Conservation (phyloP, 2,797 vertebrate species). For the Microcaecilia unicolor region DNA sequence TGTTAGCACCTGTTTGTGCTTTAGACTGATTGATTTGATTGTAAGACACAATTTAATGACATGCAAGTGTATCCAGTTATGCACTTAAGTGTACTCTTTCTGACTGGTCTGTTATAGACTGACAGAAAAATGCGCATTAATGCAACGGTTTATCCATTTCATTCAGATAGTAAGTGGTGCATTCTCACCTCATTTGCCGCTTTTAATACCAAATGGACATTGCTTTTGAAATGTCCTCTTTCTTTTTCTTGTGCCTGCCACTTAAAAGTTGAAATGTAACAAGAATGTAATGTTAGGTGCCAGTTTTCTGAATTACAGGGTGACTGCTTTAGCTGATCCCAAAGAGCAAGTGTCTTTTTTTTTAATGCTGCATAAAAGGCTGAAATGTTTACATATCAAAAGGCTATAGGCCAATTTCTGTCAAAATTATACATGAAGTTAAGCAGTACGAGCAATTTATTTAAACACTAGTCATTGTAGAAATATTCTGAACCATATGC, state of each 20-base stretch:
- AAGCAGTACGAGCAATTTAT: constrained; percentile 76
- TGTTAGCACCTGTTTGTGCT: constrained; percentile 34
- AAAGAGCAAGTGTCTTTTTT: constrained; percentile 73
- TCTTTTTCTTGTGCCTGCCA: constrained; percentile 46
- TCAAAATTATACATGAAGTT: constrained; percentile 76
- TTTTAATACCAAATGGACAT: constrained; percentile 80
- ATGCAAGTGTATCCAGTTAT: constrained; percentile 16
- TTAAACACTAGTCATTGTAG: constrained; percentile 73
- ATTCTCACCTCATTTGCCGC: constrained; percentile 67
- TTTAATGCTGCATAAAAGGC: constrained; percentile 67
- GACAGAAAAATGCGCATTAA: constrained; percentile 48
- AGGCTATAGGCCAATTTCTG: constrained; percentile 72
- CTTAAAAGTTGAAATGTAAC: constrained; percentile 70
- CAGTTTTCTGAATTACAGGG: constrained; percentile 72
- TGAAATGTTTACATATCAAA: constrained; percentile 85
- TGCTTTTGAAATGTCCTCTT: constrained; percentile 68
- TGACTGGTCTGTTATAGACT: constrained; percentile 24
- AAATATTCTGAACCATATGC: constrained; percentile 72
- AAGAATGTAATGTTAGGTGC: constrained; percentile 72
- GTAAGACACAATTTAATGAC: constrained; percentile 38
- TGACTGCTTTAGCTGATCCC: constrained; percentile 67
- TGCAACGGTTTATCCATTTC: constrained; percentile 65
- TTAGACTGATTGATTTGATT: constrained; percentile 27
- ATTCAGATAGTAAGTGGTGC: constrained; percentile 74
- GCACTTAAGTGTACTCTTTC: constrained; percentile 31